Base-by-base conservation (phyloP, 2,113 vertebrate genomes). In the Regulus satrapa region DNA sequence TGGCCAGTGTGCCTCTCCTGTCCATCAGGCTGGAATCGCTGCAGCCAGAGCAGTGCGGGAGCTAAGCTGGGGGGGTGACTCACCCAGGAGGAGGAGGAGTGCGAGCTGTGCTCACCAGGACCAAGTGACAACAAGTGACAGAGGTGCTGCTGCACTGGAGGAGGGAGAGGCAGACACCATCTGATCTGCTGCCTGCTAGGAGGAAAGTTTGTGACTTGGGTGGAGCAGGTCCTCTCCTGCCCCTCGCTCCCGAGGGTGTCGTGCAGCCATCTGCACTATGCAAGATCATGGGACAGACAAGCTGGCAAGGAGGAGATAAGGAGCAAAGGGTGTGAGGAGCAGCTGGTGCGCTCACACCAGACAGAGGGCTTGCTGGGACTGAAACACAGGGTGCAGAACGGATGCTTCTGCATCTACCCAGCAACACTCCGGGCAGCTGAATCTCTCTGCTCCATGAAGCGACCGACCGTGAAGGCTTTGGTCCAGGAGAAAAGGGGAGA, bases 401-500 rank as follows among this genome's bases (percentile, higher is more conserved):
- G 36, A n/a, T 36, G 59, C 68, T 56, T 51, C 63, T 56, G 63
- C 74, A 66, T 69, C 23, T n/a, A 4, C 12, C 49, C 36, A 49
- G 63, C 28, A 28, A 17, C 3, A 17, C 18, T 8, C 7, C 4
- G 1, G 49, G 45, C 5, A 2, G 12, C 36, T 4, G 0, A 66
- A 46, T 12, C 6, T 20, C 34, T 26, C 43, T 40, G 38, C 0
- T 1, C 14, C 49, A 1, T 2, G 29, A 34, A 43, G 48, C 0
- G 1, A 81, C 51, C 55, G n/a, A 2, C 4, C n/a, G n/a, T n/a
- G 28, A 14, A 59, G 45, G 41, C 34, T 20, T 13, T 8, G 36
- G n/a, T 21, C 5, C 25, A 16, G 34, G 32, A 71, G 32, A 26
- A 14, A 55, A 67, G 18, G 5, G 24, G n/a, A 46, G 18, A 23